Base-by-base conservation (phyloP, 2,113 vertebrate species). In the human (Homo sapiens) region DNA sequence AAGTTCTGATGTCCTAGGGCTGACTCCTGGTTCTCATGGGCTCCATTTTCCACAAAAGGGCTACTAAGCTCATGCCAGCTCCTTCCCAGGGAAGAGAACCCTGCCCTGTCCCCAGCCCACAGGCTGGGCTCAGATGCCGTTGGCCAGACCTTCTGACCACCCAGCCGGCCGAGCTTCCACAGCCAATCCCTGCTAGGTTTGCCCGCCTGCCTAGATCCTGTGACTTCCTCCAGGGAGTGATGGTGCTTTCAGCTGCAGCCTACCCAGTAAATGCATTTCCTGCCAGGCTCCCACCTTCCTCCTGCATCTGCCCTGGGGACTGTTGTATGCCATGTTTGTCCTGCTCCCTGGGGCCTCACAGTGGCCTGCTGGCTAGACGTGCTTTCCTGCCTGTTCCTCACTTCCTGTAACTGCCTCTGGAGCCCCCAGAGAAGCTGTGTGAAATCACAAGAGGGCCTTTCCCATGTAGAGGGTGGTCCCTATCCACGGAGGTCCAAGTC, bases 401-500 rank as follows among this genome's bases (percentile, higher is more conserved):
- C 78, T 96, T 61, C 68, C 66, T 23, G 18, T 3, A 35, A 9
- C 35, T 79, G 25, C n/a, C 78, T 61, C 23, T 92, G 93, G 32
- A 75, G 59, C 38, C 86, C 32, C 50, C 30, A 59, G 40, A 40
- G 8, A 13, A 38, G 13, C 35, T 43, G 18, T 17, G 3, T 17
- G 55, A 83, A 93, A 61, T 87, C 52, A 18, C 25, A 84, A 59
- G 43, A 93, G n/a, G 10, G 23, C 12, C 59, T 85, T 95, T 85
- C 30, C 61, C 43, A 23, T 2, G 9, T 8, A 7, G 22, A 75
- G 45, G 7, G 23, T 57, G 16, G 20, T 61, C 68, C 48, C 82
- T 48, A 14, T 32, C 59, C 18, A 16, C 35, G 30, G 30, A 72
- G 16, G 12, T 23, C 48, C 73, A 92, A 85, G n/a, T 27, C 85